Evolutionary conservation across 2,888 invertebrate genomes (phyloP), one percentile per base, ranked within the genome.

Genomic region (Plemyria rubiginata): DNA sequence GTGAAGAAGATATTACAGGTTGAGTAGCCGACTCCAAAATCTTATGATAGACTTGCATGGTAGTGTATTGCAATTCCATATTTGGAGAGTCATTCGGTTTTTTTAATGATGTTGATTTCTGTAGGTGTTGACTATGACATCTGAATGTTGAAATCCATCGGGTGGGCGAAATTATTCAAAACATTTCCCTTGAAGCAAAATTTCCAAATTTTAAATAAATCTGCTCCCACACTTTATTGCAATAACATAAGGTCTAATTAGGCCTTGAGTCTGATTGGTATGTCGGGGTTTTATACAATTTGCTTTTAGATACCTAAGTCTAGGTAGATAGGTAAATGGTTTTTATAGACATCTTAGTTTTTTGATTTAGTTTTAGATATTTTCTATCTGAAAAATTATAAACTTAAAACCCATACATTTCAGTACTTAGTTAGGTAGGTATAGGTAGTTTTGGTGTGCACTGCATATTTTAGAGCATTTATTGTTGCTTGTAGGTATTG

Each of bases 101-200:
- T 29, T 7, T 13, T 22, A 49, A 32, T n/a, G n/a, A 12, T 32
- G 15, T 15, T n/a, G n/a, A 13, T 7, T 13, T 32, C 16, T n/a
- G 52, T 59, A 40, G 52, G 58, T 48, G 52, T 36, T 16, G 51
- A 22, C 12, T 45, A 9, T 45, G 45, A 59, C 16, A 52, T 16
- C 43, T 49, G 40, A 49, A 32, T 66, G 60, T 66, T 62, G 67
- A 60, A 69, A 67, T 57, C 7, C 3, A 61, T 45, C 16, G 41
- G 12, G 69, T 71, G 66, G 66, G 70, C 54, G 67, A 49, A 16
- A 63, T 62, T 62, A 61, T 64, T 66, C 46, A 46, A 66, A 62
- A 54, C 28, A 61, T 67, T 67, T 57, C 55, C 60, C 61, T 46
- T 54, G 45, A 40, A 60, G 54, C 38, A 38, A 52, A 58, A 50